Evolutionary conservation across 30 jellyfish, hydroid and myxozoan genomes (phyloP).

Genomic region (Aurelia aurita complex sp. Pacific): DNA sequence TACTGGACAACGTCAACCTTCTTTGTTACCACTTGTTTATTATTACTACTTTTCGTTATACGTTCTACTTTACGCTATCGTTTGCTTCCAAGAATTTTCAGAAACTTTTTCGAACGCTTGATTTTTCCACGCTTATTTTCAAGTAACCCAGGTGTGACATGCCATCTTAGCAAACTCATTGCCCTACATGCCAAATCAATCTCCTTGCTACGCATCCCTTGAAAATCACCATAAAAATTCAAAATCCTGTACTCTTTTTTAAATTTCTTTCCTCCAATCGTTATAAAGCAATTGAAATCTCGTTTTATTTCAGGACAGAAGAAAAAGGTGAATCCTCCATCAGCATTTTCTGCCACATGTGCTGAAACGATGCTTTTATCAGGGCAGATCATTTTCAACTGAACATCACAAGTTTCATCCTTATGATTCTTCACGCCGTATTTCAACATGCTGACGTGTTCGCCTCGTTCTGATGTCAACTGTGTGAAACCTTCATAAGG

Average conservation of each 20-base stretch:
- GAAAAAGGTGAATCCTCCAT: slow-evolving; percentile 91
- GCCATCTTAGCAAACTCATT: slow-evolving; percentile 96
- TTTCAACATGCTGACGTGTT: slow-evolving; percentile 50
- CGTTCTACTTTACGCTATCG: neutral
- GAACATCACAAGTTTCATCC: slow-evolving; percentile 65
- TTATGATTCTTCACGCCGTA: slow-evolving; percentile 62
- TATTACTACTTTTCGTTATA: too few relatives aligned
- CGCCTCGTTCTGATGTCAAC: slow-evolving; percentile 71
- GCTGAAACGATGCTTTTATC: slow-evolving; percentile 95
- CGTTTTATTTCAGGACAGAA: slow-evolving; percentile 86
- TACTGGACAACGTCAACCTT: too few relatives aligned
- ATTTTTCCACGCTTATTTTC: slow-evolving; percentile 77
- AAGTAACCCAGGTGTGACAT: slow-evolving; percentile 93
- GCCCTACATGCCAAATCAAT: slow-evolving; percentile 95
- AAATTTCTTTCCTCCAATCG: slow-evolving; percentile 77
- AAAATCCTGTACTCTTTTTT: slow-evolving; percentile 71
- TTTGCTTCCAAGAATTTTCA: slow-evolving; percentile 37
- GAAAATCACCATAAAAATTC: slow-evolving; percentile 87
- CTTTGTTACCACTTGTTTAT: too few relatives aligned
- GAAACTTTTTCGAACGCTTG: slow-evolving; percentile 46
- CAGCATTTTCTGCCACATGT: slow-evolving; percentile 86
- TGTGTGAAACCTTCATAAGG: slow-evolving; percentile 50
- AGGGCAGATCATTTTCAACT: slow-evolving; percentile 85
- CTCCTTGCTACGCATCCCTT: slow-evolving; percentile 80
- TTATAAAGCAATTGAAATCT: slow-evolving; percentile 84